Evolutionary conservation across 2,797 vertebrate genomes (phyloP).

Genomic region (Apodemus agrarius): DNA sequence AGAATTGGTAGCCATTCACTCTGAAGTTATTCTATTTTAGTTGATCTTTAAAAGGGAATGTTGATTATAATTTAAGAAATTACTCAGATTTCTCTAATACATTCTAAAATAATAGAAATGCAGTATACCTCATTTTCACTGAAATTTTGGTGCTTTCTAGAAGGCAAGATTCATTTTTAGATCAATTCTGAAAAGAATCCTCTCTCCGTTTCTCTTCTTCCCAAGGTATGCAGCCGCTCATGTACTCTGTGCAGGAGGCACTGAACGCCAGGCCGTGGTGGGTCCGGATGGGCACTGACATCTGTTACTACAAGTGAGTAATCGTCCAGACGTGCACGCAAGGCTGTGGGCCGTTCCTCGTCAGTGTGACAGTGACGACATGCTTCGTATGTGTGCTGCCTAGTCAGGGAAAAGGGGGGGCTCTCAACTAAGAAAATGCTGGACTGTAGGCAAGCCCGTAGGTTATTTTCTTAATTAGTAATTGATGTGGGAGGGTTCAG

Average conservation of each 20-base stretch:
- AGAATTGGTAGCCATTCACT: constrained; percentile 34
- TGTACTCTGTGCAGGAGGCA: constrained; percentile 99
- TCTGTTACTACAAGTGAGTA: constrained; percentile 99
- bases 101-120: constrained; percentile 29
- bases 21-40: constrained; percentile 21
- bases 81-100: neutral
- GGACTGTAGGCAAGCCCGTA: neutral
- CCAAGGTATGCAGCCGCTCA: constrained; percentile 97
- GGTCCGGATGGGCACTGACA: constrained; percentile 95
- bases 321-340: neutral
- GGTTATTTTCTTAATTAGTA: neutral
- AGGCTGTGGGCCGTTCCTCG: neutral
- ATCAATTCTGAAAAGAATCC: constrained; percentile 35
- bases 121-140: constrained; percentile 30
- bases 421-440: neutral
- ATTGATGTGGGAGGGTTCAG: neutral
- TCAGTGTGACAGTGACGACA: neutral
- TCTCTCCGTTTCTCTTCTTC: constrained; percentile 32
- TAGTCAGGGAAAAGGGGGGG: neutral
- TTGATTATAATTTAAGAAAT: constrained; percentile 33
- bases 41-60: neutral
- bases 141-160: constrained; percentile 44
- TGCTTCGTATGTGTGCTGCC: neutral
- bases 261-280: constrained; percentile 93
- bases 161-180: constrained; percentile 57